Percentiles rank a stretch among this genome's conserved stretches.
phyloP scores from a whole-genome alignment of 2,797 vertebrate species.

The Muraenolepis orangiensis region DNA sequence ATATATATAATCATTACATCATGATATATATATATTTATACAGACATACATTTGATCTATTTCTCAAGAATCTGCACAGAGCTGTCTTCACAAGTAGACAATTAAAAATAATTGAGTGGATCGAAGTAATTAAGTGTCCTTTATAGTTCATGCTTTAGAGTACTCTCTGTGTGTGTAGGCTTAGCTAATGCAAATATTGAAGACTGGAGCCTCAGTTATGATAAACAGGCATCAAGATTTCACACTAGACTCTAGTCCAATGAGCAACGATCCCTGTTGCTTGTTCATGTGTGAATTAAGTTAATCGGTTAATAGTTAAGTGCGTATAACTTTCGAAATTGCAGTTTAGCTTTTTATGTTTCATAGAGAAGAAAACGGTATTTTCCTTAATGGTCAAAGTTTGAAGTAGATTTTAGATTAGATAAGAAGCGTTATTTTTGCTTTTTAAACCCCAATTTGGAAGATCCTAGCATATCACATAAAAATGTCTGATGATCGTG shows the following conservation, averaged over 20 bases:
- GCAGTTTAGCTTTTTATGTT: not conserved
- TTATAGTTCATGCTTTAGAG: no score
- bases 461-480: not conserved
- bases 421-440: not conserved
- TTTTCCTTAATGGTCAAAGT: not conserved
- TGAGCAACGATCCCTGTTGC: no score
- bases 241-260: not conserved
- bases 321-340: no score
- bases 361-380: not conserved
- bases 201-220: not conserved
- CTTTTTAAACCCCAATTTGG: no score
- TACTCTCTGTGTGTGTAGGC: no score
- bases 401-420: not conserved
- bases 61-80: not conserved
- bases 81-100: no score
- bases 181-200: not conserved
- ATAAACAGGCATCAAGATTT: not conserved
- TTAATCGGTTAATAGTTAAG: not conserved
- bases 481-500: not conserved
- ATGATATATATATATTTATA: not conserved
- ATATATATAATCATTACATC: no score
- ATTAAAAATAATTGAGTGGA: no score
- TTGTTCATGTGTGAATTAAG: no score
- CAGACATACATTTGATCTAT: not conserved
- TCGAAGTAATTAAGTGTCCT: no score